Base-by-base conservation (phyloP, 2,888 invertebrate species). In the Hipparchia semele region DNA sequence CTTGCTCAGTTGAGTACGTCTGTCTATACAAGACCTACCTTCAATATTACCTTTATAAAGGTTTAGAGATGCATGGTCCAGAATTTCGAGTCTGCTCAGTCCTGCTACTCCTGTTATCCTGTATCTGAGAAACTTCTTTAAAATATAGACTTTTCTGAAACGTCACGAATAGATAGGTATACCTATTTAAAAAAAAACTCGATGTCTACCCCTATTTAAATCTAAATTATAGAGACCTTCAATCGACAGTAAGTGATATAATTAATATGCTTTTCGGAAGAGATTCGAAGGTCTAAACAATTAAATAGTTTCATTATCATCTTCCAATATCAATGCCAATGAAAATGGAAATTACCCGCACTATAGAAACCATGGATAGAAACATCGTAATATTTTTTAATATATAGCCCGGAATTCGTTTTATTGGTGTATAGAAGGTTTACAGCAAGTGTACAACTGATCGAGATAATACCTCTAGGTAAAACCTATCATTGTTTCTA, bases 311-410 rank as follows among this genome's bases (percentile, higher is more conserved):
- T 67, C 67, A 71, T 58, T 45, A 54, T 23, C 72, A 73, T 65
- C 49, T 23, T 58, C 33, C 71, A 71, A 59, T 46, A 53, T 13
- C 68, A 72, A 75, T 72, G 75, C 70, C 72, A 73, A 75, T 72
- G 73, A 68, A 70, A 75, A 73, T 73, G 69, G n/a, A 73, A 75
- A 75, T 73, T 51, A 73, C 75, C 75, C 75, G 66, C 72, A 75
- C 73, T 2, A 10, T 65, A 6, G 51, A 12, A 13, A 56, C 7
- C 2, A 56, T n/a, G 23, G 3, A 3, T 5, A 23, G 23, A n/a
- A 13, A 2, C 5, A n/a, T 58, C 23, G 58, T 6, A 33, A 39
- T 33, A 60, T 39, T 60, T 60, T 60, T 10, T 60, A n/a, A n/a
- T n/a, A 3, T 56, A 12, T 56, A 1, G n/a, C 56, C 6, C 49